A percentile compares a stretch with the other conserved stretches of the same genome.
Evolutionary conservation across 2,888 invertebrate genomes (phyloP).

Genomic region (Melanargia galathea): DNA sequence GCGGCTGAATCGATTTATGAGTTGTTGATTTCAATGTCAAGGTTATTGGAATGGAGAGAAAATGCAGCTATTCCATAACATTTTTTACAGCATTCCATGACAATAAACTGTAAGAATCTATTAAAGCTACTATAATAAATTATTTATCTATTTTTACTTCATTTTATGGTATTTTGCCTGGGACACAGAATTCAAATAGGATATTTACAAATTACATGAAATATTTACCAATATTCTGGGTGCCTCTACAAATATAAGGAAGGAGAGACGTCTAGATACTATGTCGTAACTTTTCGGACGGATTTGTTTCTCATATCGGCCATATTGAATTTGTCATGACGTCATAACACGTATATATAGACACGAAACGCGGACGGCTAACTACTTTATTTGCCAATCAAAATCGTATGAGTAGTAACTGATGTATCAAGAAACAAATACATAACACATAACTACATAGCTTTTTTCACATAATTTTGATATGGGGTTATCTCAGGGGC

Average conservation of each 20-base stretch:
- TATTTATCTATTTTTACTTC: background rate
- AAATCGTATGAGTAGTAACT: too few species aligned
- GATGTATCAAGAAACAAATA: too few species aligned
- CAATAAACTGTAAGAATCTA: background rate
- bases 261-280: background rate
- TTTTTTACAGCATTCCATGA: background rate
- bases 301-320: too few species aligned
- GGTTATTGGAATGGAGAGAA: conserved; percentile 2
- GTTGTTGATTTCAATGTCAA: conserved; percentile 7
- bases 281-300: too few species aligned
- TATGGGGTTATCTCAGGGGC: too few species aligned
- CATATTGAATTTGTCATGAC: too few species aligned
- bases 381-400: too few species aligned
- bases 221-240: too few species aligned
- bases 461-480: too few species aligned
- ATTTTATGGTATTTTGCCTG: background rate
- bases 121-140: background rate
- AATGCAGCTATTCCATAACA: background rate
- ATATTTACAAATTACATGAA: background rate
- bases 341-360: too few species aligned
- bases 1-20: background rate
- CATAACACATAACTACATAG: too few species aligned
- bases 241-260: background rate
- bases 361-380: too few species aligned
- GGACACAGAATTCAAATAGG: background rate